Evolutionary conservation across 37 sponge, comb jelly and placozoan genomes (phyloP).

Genomic region (Eunapius fragilis): DNA sequence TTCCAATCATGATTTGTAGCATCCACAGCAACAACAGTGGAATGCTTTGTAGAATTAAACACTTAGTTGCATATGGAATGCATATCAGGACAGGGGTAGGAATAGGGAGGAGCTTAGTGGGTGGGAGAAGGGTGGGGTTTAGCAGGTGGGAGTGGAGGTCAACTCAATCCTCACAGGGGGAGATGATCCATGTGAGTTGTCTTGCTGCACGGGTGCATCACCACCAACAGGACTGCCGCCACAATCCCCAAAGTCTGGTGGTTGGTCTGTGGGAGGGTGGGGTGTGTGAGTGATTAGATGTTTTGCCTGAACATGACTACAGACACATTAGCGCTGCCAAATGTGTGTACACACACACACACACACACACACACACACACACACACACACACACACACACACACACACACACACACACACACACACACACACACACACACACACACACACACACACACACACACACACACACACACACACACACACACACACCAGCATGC

Average conservation of each 20-base stretch:
- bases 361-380: constrained; percentile 10
- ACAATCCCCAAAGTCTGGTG: not conserved
- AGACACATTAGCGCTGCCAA: not conserved
- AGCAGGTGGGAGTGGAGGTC: not conserved
- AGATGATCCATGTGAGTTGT: not conserved
- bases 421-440: constrained; percentile 3
- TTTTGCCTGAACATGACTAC: too few relatives aligned
- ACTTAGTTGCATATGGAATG: not conserved
- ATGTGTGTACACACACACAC: not conserved
- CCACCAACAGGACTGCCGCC: not conserved
- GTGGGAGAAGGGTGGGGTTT: too few relatives aligned
- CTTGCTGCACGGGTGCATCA: not conserved
- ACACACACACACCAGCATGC: too few relatives aligned
- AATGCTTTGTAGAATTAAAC: not conserved
- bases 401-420: constrained; percentile 18
- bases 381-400: constrained; percentile 15
- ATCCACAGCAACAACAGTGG: not conserved
- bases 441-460: not conserved
- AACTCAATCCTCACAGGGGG: not conserved
- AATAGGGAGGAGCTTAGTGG: too few relatives aligned
- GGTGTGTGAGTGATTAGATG: too few relatives aligned
- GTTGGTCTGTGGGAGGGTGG: not conserved
- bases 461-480: constrained; percentile 24
- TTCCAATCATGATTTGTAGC: not conserved
- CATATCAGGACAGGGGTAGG: not conserved